Evolutionary conservation across 2,888 invertebrate genomes (phyloP).

Genomic region (Drosophila leonis): DNA sequence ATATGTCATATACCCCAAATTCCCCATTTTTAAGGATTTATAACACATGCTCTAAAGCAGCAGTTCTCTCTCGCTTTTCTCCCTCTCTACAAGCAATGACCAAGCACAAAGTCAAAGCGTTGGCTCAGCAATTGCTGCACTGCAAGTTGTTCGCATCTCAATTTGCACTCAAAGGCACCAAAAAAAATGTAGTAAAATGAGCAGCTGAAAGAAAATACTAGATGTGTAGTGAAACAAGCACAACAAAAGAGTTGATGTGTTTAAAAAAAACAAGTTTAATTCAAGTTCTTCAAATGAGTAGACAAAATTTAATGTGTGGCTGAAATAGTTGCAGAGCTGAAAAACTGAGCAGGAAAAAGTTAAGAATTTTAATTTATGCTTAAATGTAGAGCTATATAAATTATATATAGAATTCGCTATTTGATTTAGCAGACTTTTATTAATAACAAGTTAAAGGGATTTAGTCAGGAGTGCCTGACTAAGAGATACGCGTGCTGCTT

Average conservation of each 20-base stretch:
- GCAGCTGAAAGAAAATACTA: conserved; percentile 9
- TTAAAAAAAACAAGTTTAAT: conserved; percentile 16
- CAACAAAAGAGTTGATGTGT: not conserved
- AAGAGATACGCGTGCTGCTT: too few relatives aligned
- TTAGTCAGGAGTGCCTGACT: too few relatives aligned
- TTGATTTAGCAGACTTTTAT: too few relatives aligned
- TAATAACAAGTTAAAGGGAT: too few relatives aligned
- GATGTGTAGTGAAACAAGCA: not conserved
- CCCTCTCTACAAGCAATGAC: conserved; percentile 12
- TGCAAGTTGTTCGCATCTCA: conserved; percentile 22
- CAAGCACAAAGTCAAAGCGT: conserved; percentile 51
- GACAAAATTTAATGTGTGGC: not conserved
- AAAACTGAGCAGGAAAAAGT: too few relatives aligned
- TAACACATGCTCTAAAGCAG: not conserved
- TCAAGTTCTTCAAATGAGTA: conserved; percentile 1
- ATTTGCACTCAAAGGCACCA: conserved; percentile 31
- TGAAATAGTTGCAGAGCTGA: not conserved
- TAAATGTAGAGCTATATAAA: too few relatives aligned
- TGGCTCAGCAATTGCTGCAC: conserved; percentile 30
- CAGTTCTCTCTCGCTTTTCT: not conserved
- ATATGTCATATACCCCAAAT: not conserved
- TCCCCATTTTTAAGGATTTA: not conserved
- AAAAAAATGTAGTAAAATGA: not conserved
- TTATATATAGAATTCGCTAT: not conserved
- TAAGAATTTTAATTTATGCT: not conserved